phyloP scores from a whole-genome alignment of 2,113 vertebrate genomes.

The Furnarius figulus region DNA sequence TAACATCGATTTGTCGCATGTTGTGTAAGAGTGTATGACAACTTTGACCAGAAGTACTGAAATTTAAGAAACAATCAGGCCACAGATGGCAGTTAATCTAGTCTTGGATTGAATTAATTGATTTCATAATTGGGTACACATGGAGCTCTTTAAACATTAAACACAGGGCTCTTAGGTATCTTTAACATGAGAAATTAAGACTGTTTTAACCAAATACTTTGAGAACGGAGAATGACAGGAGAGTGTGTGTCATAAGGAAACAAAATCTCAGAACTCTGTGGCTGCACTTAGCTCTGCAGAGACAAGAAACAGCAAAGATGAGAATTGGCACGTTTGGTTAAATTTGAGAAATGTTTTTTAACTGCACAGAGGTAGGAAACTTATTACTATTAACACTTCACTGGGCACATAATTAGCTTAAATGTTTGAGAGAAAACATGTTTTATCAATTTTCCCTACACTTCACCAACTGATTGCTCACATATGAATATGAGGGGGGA shows the following conservation, averaged over 20 bases:
- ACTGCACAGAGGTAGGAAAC: background rate
- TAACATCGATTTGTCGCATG: background rate
- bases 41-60: constrained; percentile 34
- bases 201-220: background rate
- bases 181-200: background rate
- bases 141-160: constrained; percentile 45
- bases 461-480: background rate
- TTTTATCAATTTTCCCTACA: background rate
- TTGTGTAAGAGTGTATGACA: background rate
- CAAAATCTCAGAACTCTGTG: background rate
- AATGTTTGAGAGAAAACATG: background rate
- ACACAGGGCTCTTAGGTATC: background rate
- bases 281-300: background rate
- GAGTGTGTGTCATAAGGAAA: background rate
- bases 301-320: background rate
- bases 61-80: constrained; percentile 48
- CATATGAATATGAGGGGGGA: background rate
- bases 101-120: constrained; percentile 49
- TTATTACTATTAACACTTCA: background rate
- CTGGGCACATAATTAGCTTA: background rate
- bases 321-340: background rate
- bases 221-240: background rate
- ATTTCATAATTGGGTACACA: constrained; percentile 54
- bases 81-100: constrained; percentile 57
- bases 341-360: background rate